Percentiles rank a stretch among this genome's conserved stretches.
Evolutionary conservation across 2,797 vertebrate genomes (phyloP).

Genomic region (Xiphorhynchus erythropygius): DNA sequence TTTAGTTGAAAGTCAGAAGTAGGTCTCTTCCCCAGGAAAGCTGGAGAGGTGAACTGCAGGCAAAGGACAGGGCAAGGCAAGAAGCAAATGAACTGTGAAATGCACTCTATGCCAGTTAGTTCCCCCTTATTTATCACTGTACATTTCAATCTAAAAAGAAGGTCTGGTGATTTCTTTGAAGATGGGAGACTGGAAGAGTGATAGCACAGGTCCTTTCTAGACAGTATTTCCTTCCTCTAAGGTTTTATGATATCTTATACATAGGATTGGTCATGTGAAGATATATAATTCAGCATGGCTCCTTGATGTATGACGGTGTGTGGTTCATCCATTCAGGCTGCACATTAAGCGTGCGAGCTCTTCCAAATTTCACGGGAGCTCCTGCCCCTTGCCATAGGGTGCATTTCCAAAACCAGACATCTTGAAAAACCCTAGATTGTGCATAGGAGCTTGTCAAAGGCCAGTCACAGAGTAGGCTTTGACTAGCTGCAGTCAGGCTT

Average conservation of each 20-base stretch:
- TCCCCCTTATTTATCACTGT: background rate
- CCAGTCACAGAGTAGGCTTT: background rate
- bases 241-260: background rate
- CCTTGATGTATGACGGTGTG: background rate
- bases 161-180: background rate
- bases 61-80: background rate
- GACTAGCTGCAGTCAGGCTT: background rate
- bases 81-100: background rate
- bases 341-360: background rate
- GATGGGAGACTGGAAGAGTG: background rate
- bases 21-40: background rate
- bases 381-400: background rate
- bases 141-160: background rate
- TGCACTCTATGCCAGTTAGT: background rate
- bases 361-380: background rate
- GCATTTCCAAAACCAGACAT: background rate
- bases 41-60: background rate
- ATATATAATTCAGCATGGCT: background rate
- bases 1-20: background rate
- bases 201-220: background rate
- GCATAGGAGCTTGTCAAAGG: background rate
- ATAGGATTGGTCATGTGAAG: background rate
- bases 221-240: background rate
- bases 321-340: background rate
- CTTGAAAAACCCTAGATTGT: background rate